Conservation (phyloP, 1,140 invertebrate species). For the Lineus longissimus region DNA sequence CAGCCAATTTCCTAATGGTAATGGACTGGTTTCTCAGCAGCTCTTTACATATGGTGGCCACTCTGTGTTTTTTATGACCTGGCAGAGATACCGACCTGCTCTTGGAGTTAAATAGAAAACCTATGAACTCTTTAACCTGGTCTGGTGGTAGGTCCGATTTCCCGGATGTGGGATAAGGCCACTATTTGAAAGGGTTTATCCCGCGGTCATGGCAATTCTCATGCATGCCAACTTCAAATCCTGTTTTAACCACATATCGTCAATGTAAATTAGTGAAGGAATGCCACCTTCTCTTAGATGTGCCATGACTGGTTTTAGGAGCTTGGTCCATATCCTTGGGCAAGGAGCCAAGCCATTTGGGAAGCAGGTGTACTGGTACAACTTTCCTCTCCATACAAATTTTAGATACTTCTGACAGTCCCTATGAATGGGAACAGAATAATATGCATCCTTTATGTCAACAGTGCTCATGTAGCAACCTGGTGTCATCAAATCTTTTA, state of each 20-base stretch:
- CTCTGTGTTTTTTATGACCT: neutral
- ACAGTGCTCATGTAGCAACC: slow-evolving; percentile 27
- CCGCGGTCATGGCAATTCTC: no score
- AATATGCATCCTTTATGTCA: slow-evolving; percentile 26
- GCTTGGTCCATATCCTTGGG: neutral
- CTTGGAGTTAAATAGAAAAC: neutral
- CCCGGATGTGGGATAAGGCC: no score
- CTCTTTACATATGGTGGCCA: neutral
- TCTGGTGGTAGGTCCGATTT: no score
- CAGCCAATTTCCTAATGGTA: neutral
- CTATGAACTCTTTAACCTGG: neutral
- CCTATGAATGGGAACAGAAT: slow-evolving; percentile 14
- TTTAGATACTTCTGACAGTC: slow-evolving; percentile 17
- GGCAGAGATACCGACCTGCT: neutral
- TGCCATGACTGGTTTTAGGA: neutral
- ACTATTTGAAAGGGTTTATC: no score
- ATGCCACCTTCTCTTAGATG: neutral
- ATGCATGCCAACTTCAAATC: no score
- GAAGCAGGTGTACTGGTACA: slow-evolving; percentile 22
- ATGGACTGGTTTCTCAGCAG: neutral
- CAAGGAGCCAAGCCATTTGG: neutral
- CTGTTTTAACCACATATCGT: no score
- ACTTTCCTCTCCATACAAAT: slow-evolving; percentile 17
- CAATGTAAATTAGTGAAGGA: no score
- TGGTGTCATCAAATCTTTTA: slow-evolving; percentile 15